A percentile compares a stretch with the other conserved stretches of the same genome.
Evolutionary conservation across 2,113 vertebrate genomes (phyloP).

Genomic region (Clarias gariepinus): DNA sequence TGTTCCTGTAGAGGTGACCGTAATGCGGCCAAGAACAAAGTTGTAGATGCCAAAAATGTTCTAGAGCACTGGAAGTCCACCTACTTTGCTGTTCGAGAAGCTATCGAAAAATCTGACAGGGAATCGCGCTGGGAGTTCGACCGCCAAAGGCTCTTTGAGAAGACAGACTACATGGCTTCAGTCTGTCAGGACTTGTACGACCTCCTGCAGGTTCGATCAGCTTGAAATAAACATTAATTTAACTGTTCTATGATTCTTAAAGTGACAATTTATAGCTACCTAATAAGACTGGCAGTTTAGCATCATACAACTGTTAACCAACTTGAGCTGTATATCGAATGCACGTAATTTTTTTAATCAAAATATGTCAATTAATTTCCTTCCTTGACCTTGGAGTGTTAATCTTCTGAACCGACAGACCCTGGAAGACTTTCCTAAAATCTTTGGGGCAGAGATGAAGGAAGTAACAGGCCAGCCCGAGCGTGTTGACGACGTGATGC

Average conservation of each 20-base stretch:
- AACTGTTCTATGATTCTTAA: background rate
- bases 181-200: conserved; percentile 85
- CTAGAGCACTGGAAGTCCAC: conserved; percentile 84
- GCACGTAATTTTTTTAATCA: background rate
- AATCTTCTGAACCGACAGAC: conserved; percentile 67
- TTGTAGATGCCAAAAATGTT: conserved; percentile 75
- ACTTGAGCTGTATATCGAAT: background rate
- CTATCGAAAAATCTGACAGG: conserved; percentile 81
- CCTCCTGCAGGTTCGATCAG: conserved; percentile 80
- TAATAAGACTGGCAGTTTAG: background rate
- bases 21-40: conserved; percentile 73
- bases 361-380: background rate
- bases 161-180: conserved; percentile 85
- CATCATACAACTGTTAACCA: background rate
- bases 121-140: conserved; percentile 91
- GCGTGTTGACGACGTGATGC: conserved; percentile 76
- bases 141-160: conserved; percentile 85
- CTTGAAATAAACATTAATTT: background rate
- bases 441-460: conserved; percentile 85
- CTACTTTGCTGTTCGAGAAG: conserved; percentile 82
- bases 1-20: conserved; percentile 73
- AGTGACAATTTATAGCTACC: background rate
- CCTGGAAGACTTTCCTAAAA: conserved; percentile 84
- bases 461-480: conserved; percentile 81
- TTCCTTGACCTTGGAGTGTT: background rate